phyloP scores from a whole-genome alignment of 2,888 invertebrate genomes.

The Drosophila mimica region DNA sequence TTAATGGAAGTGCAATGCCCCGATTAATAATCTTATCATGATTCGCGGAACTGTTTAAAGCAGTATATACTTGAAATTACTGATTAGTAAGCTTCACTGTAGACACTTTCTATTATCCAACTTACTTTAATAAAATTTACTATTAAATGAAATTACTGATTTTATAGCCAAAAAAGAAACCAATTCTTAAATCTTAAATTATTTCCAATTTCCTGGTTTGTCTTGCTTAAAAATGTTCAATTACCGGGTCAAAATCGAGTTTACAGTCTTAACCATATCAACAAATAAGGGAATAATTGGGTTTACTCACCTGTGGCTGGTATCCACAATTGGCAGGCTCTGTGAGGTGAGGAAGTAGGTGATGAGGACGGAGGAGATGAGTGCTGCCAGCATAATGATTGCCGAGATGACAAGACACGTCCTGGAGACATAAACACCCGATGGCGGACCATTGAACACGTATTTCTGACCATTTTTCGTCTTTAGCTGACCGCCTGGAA shows the following conservation, averaged over 20 bases:
- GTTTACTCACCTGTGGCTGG: slow-evolving; percentile 74
- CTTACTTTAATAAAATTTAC: rapidly evolving
- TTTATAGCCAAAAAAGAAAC: neutral
- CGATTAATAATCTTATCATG: neutral
- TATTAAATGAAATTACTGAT: neutral
- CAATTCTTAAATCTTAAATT: neutral
- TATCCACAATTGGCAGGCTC: slow-evolving; percentile 35
- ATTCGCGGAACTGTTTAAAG: neutral
- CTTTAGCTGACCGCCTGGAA: slow-evolving; percentile 84
- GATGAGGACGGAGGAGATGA: slow-evolving; percentile 81
- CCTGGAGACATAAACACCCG: slow-evolving; percentile 83
- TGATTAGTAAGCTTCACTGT: neutral
- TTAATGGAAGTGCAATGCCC: neutral
- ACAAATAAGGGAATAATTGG: neutral
- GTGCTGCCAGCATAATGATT: slow-evolving; percentile 75
- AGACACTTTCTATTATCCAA: neutral
- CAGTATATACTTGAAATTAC: neutral
- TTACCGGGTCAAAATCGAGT: neutral
- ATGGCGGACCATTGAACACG: slow-evolving; percentile 84
- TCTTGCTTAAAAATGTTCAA: too few species aligned
- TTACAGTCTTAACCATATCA: neutral
- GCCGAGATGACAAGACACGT: slow-evolving; percentile 80
- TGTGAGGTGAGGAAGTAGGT: slow-evolving; percentile 83
- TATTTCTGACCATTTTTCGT: slow-evolving; percentile 86
- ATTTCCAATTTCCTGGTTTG: neutral